Conservation (phyloP, 1,140 invertebrate species). For the Rhyzopertha dominica region DNA sequence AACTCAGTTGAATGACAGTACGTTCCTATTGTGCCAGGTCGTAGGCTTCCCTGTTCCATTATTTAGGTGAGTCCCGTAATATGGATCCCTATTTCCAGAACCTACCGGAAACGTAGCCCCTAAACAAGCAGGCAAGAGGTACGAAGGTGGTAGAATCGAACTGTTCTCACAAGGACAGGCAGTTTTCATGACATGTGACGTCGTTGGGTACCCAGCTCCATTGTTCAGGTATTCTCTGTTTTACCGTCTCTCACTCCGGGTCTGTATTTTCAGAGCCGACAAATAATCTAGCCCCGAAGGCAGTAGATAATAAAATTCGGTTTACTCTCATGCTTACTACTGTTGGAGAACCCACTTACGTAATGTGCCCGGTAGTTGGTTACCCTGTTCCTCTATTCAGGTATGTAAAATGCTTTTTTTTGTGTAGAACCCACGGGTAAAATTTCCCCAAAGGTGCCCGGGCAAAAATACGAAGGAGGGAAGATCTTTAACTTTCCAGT, state of each 20-base stretch:
- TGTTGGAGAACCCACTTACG: constrained; percentile 47
- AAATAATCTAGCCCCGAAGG: constrained; percentile 59
- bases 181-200: constrained; percentile 39
- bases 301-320: constrained; percentile 35
- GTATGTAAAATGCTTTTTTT: constrained; percentile 8
- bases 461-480: constrained; percentile 55
- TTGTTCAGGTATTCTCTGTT: constrained; percentile 63
- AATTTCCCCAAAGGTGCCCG: constrained; percentile 59
- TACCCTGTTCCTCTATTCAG: constrained; percentile 16
- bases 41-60: constrained; percentile 60
- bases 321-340: constrained; percentile 28
- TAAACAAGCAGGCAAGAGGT: constrained; percentile 56
- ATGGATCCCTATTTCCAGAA: constrained; percentile 18
- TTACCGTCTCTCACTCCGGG: no score
- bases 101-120: constrained; percentile 43
- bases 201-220: constrained; percentile 56
- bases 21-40: constrained; percentile 58
- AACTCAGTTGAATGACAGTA: constrained; percentile 37
- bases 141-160: constrained; percentile 59
- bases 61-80: constrained; percentile 52
- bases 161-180: constrained; percentile 9
- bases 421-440: constrained; percentile 62
- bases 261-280: constrained; percentile 58
- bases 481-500: constrained; percentile 53
- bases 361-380: constrained; percentile 59